phyloP scores from a whole-genome alignment of 2,888 invertebrate genomes.

The Drosophila subquinaria region DNA sequence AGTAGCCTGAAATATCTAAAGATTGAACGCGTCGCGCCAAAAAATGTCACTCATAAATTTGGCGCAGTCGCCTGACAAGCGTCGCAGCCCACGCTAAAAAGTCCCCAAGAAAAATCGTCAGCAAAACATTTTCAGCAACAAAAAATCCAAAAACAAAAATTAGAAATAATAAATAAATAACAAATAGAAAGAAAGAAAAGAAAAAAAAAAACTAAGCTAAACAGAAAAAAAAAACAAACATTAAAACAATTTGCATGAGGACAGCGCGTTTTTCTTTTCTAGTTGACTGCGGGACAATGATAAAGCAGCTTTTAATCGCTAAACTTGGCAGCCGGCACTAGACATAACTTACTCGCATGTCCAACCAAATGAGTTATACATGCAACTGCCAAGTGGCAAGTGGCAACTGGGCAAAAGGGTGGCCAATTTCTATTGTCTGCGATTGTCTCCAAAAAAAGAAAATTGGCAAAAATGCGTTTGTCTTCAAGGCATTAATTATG shows the following conservation, averaged over 20 bases:
- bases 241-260: slow-evolving; percentile 71
- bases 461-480: slow-evolving; percentile 57
- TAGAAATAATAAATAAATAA: slow-evolving; percentile 30
- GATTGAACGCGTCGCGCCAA: slow-evolving; percentile 57
- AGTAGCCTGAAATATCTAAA: slow-evolving; percentile 46
- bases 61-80: slow-evolving; percentile 62
- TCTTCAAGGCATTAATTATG: slow-evolving; percentile 63
- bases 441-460: slow-evolving; percentile 13
- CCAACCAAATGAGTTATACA: slow-evolving; percentile 65
- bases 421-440: slow-evolving; percentile 41
- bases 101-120: slow-evolving; percentile 44
- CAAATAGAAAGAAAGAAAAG: slow-evolving; percentile 17
- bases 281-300: slow-evolving; percentile 78
- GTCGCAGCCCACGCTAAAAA: slow-evolving; percentile 62
- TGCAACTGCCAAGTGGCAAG: slow-evolving; percentile 25
- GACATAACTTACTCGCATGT: slow-evolving; percentile 68
- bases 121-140: slow-evolving; percentile 33
- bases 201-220: slow-evolving; percentile 34
- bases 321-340: slow-evolving; percentile 82
- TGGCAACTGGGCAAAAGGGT: slow-evolving; percentile 17
- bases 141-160: slow-evolving; percentile 6
- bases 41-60: slow-evolving; percentile 76
- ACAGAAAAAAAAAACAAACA: slow-evolving; percentile 41
- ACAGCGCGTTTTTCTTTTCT: slow-evolving; percentile 47
- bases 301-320: slow-evolving; percentile 84